phyloP scores from a whole-genome alignment of 2,113 vertebrate species.

The Hippocampus barbouri region DNA sequence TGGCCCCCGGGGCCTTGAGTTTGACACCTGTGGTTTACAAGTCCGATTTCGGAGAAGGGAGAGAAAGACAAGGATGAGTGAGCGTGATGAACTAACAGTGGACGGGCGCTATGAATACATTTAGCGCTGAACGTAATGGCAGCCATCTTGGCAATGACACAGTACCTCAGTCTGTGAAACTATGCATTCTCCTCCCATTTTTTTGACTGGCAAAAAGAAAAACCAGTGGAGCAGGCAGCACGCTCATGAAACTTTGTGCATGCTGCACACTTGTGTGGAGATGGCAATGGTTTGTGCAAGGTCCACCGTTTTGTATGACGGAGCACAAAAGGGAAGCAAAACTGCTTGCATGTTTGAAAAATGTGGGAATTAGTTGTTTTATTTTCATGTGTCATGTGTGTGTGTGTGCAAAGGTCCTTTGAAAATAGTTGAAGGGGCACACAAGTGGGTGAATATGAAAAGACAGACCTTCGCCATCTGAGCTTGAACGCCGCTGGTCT shows the following conservation, averaged over 20 bases:
- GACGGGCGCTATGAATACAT: background rate
- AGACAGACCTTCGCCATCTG: conserved; percentile 94
- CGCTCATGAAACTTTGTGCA: background rate
- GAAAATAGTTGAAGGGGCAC: background rate
- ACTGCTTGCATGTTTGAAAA: background rate
- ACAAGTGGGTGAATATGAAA: background rate
- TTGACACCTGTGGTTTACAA: too few relatives aligned
- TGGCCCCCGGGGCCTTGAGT: too few relatives aligned
- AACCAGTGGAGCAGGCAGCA: background rate
- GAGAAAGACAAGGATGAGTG: background rate
- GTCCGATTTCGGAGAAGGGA: background rate
- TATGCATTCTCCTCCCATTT: background rate
- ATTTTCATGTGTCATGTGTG: background rate
- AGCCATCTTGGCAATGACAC: background rate
- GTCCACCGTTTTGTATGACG: background rate
- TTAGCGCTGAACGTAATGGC: background rate
- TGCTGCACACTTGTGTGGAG: background rate
- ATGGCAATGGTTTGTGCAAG: background rate
- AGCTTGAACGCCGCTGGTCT: conserved; percentile 90
- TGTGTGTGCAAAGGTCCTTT: background rate
- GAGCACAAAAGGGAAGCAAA: background rate
- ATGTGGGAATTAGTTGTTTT: background rate
- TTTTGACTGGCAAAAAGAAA: background rate
- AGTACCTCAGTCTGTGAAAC: background rate
- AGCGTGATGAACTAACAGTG: background rate